Evolutionary conservation across 1,140 invertebrate genomes (phyloP).

Genomic region (Limonius californicus): DNA sequence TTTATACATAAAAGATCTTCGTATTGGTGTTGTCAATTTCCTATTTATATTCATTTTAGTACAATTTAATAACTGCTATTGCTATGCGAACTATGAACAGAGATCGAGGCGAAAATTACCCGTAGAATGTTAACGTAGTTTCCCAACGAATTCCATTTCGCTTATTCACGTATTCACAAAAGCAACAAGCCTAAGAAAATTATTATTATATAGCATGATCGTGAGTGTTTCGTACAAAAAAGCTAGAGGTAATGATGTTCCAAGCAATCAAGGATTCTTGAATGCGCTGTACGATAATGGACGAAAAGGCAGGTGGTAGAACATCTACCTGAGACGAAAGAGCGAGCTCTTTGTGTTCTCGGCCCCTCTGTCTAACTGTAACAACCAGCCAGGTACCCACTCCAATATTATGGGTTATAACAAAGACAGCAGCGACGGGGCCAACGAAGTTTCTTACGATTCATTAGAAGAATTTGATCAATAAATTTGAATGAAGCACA

Average conservation of each 20-base stretch:
- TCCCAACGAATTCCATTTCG: background rate
- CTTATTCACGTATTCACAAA: background rate
- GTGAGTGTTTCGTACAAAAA: background rate
- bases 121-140: too few species aligned
- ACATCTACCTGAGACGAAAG: slow-evolving; percentile 9
- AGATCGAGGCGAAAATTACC: too few species aligned
- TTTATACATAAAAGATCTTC: too few species aligned
- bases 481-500: too few species aligned
- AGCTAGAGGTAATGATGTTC: background rate
- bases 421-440: background rate
- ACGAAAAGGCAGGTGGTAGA: slow-evolving; percentile 13
- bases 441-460: too few species aligned
- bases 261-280: slow-evolving; percentile 5
- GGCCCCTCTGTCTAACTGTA: slow-evolving; percentile 1
- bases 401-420: background rate
- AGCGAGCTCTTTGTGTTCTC: slow-evolving; percentile 3
- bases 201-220: slow-evolving; percentile 4
- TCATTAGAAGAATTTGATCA: too few species aligned
- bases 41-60: too few species aligned
- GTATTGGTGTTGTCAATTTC: too few species aligned
- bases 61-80: too few species aligned
- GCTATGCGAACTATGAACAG: too few species aligned
- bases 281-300: slow-evolving; percentile 10
- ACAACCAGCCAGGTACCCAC: background rate
- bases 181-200: background rate